phyloP scores from a whole-genome alignment of 2,113 vertebrate genomes.

The Anoplopoma fimbria region DNA sequence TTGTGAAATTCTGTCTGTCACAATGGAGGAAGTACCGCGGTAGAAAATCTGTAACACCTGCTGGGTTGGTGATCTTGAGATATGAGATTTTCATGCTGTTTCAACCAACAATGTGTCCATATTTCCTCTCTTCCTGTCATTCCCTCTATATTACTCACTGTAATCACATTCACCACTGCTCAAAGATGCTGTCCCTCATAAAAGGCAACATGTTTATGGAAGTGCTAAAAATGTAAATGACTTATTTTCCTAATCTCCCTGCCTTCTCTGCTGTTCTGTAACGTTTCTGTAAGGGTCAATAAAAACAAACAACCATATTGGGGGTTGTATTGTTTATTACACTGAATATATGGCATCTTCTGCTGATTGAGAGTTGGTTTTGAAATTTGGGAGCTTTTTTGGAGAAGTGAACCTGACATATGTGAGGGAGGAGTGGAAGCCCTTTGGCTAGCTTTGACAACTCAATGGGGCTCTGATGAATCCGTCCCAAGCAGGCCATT shows the following conservation, averaged over 20 bases:
- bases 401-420: conserved; percentile 65
- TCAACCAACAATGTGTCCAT: conserved; percentile 48
- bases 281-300: conserved; percentile 9
- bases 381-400: conserved; percentile 46
- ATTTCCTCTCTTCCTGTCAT: conserved; percentile 53
- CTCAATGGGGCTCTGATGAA: conserved; percentile 79
- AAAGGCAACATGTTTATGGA: conserved; percentile 36
- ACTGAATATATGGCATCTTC: conserved; percentile 1
- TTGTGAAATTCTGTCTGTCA: conserved; percentile 57
- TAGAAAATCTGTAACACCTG: conserved; percentile 72
- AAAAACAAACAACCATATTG: conserved; percentile 9
- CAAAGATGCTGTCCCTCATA: conserved; percentile 26
- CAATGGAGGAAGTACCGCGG: conserved; percentile 28
- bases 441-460: conserved; percentile 69
- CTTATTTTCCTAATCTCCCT: conserved; percentile 11
- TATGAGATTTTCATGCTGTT: conserved; percentile 56
- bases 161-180: conserved; percentile 54
- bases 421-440: conserved; percentile 72
- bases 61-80: conserved; percentile 55
- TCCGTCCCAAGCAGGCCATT: conserved; percentile 73
- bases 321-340: conserved; percentile 33
- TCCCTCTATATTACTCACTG: conserved; percentile 36
- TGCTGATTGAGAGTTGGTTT: conserved; percentile 14
- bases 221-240: conserved; percentile 40
- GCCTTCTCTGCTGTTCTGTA: conserved; percentile 14